These are phyloP conservation scores for Cancer borealis DNA, from an alignment of 2,888 invertebrate species.

Conservation along the genomic window DNA sequence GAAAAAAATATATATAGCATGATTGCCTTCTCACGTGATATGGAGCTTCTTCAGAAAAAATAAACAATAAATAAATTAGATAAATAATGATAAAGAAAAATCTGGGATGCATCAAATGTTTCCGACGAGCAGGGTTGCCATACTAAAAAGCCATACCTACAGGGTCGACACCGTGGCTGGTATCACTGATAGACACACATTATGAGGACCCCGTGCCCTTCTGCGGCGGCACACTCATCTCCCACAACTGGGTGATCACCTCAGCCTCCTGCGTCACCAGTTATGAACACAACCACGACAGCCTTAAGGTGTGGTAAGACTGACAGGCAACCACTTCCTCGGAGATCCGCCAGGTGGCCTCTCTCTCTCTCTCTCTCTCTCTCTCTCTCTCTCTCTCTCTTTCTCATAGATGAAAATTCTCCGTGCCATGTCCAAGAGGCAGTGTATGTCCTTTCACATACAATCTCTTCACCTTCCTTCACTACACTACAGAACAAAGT, in stretches of 20 bases:
- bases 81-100: too few relatives aligned
- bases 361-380: neutral
- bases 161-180: slow-evolving; percentile 63
- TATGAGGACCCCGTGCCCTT: slow-evolving; percentile 47
- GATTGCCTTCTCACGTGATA: neutral
- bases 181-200: slow-evolving; percentile 53
- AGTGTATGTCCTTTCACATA: too few relatives aligned
- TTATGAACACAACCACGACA: neutral
- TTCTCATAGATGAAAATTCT: neutral
- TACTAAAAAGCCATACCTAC: neutral
- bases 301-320: neutral
- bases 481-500: too few relatives aligned
- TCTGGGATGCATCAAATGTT: neutral
- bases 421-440: too few relatives aligned
- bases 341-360: too few relatives aligned
- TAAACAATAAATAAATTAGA: neutral
- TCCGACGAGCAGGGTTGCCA: neutral
- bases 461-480: too few relatives aligned
- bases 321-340: neutral
- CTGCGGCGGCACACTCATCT: slow-evolving; percentile 59
- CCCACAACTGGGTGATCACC: slow-evolving; percentile 18
- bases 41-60: neutral
- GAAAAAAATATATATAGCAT: neutral
- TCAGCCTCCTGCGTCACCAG: slow-evolving; percentile 31
- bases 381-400: neutral